Conservation (phyloP, 2,888 invertebrate genomes). For the Epinotia bilunana region DNA sequence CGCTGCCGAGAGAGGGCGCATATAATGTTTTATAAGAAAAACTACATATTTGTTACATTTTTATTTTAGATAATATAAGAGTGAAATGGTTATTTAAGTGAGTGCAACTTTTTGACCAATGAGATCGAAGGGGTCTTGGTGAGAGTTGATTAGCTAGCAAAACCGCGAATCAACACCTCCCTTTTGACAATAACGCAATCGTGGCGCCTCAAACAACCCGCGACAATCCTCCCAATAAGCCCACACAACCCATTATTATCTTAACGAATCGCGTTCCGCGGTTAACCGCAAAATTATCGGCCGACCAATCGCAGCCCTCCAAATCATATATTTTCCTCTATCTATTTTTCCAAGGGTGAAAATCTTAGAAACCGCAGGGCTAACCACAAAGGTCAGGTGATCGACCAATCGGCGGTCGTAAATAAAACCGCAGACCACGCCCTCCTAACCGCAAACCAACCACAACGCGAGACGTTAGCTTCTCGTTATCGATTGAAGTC, state of each 20-base stretch:
- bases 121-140: constrained; percentile 22
- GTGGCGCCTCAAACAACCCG: constrained; percentile 61
- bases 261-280: constrained; percentile 81
- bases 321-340: constrained; percentile 77
- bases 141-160: constrained; percentile 30
- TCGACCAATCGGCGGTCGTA: constrained; percentile 85
- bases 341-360: constrained; percentile 82
- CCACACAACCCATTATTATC: constrained; percentile 75
- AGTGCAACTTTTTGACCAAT: constrained; percentile 24
- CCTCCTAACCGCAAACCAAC: constrained; percentile 87
- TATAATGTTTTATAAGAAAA: constrained; percentile 48
- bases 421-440: constrained; percentile 86
- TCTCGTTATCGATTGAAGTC: constrained; percentile 76
- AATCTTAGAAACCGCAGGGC: constrained; percentile 86
- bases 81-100: constrained; percentile 3
- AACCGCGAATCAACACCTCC: constrained; percentile 43
- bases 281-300: constrained; percentile 80
- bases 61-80: background rate
- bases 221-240: constrained; percentile 70
- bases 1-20: constrained; percentile 72
- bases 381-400: constrained; percentile 84
- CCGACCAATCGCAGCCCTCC: constrained; percentile 73
- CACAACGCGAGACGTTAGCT: constrained; percentile 82
- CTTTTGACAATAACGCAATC: constrained; percentile 41
- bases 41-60: background rate